phyloP scores from a whole-genome alignment of 1,140 invertebrate species.

The Venustaconcha ellipsiformis region DNA sequence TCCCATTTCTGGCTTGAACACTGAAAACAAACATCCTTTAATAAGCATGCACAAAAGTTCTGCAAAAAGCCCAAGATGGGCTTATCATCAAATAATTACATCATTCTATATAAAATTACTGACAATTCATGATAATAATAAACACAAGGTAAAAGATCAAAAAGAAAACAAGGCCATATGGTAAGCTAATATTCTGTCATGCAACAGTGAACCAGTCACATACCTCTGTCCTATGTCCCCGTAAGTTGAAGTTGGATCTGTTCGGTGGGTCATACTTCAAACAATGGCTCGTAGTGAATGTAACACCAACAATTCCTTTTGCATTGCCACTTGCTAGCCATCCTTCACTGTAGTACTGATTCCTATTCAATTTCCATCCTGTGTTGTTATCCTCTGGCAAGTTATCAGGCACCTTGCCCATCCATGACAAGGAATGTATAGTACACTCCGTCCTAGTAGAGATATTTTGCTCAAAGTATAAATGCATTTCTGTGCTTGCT shows the following conservation, averaged over 20 bases:
- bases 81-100: too few species aligned
- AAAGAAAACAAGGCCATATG: too few species aligned
- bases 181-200: too few species aligned
- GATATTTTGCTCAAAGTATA: conserved; percentile 88
- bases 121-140: too few species aligned
- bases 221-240: conserved; percentile 96
- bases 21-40: too few species aligned
- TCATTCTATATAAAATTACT: too few species aligned
- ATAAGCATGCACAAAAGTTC: too few species aligned
- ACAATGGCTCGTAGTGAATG: conserved; percentile 92
- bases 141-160: too few species aligned
- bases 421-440: conserved; percentile 95
- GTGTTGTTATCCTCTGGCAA: conserved; percentile 76
- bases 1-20: too few species aligned
- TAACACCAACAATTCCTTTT: conserved; percentile 94
- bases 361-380: conserved; percentile 87
- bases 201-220: conserved; percentile 44
- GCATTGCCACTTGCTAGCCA: conserved; percentile 97
- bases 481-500: conserved; percentile 66
- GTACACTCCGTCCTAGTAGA: conserved; percentile 95
- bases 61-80: too few species aligned
- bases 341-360: conserved; percentile 98
- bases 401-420: conserved; percentile 97
- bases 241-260: conserved; percentile 97
- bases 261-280: conserved; percentile 62